These are phyloP conservation scores for Aleiodes sp. DNA, from an alignment of 1,140 invertebrate species.

Conservation along the genomic window DNA sequence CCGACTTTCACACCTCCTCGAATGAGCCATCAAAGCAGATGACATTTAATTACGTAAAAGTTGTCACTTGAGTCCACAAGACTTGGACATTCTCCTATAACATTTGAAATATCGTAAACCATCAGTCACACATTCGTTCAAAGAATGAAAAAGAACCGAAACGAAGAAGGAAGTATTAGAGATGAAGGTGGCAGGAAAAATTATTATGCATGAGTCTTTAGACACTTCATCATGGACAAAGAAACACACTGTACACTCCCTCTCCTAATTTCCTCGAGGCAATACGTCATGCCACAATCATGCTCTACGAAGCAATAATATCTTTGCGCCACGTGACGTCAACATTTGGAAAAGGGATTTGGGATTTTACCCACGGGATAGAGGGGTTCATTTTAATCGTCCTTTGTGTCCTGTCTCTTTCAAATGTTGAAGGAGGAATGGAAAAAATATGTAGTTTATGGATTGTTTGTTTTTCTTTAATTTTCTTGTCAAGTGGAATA, in stretches of 20 bases:
- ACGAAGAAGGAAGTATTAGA: not conserved
- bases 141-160: too few species aligned
- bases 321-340: conserved; percentile 14
- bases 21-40: not conserved
- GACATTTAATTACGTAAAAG: conserved; percentile 12
- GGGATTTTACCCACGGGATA: not conserved
- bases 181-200: not conserved
- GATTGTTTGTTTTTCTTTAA: too few species aligned
- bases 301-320: not conserved
- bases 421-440: too few species aligned
- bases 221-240: conserved; percentile 9
- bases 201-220: not conserved
- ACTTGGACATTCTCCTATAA: too few species aligned
- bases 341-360: not conserved
- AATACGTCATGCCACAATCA: conserved; percentile 27
- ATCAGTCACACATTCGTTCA: not conserved
- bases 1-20: not conserved
- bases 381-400: conserved; percentile 16
- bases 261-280: not conserved
- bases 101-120: conserved; percentile 1
- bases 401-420: too few species aligned
- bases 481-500: too few species aligned
- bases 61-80: too few species aligned
- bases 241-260: conserved; percentile 5
- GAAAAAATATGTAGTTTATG: too few species aligned